Conservation (phyloP, 92 coral and sea anemone species). For the Virgularia gustaviana region DNA sequence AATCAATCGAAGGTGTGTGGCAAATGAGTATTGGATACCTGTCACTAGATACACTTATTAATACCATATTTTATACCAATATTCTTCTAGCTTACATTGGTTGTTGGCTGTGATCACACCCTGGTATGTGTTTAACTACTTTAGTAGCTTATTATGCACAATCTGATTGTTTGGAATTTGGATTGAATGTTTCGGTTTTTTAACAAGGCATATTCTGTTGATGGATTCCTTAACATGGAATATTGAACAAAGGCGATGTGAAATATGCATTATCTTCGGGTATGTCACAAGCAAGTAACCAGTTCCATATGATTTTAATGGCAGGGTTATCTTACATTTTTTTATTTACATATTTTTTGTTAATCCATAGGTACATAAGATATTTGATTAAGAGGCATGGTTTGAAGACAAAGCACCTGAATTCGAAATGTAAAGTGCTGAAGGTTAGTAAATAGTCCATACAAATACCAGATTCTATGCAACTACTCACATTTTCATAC, state of each 20-base stretch:
- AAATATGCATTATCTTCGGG: no score
- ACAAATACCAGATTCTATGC: no score
- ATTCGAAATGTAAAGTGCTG: background rate
- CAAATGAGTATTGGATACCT: background rate
- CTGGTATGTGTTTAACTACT: no score
- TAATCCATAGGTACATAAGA: background rate
- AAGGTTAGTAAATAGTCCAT: background rate
- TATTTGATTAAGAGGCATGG: background rate
- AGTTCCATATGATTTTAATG: no score
- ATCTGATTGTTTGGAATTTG: background rate
- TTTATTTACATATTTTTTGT: no score
- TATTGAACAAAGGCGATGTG: background rate
- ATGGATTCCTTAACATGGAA: slow-evolving; percentile 10
- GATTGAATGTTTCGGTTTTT: background rate
- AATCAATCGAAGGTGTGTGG: background rate
- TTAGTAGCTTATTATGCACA: no score
- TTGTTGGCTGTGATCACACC: slow-evolving; percentile 4
- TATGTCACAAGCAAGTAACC: no score
- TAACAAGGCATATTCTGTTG: background rate
- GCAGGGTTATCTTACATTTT: no score
- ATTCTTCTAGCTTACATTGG: background rate
- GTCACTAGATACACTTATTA: background rate
- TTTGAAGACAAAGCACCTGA: background rate
- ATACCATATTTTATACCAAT: background rate
- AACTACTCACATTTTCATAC: no score